Evolutionary conservation across 1,140 invertebrate genomes (phyloP), one percentile per base, ranked within the genome.

Genomic region (Octopus sinensis): DNA sequence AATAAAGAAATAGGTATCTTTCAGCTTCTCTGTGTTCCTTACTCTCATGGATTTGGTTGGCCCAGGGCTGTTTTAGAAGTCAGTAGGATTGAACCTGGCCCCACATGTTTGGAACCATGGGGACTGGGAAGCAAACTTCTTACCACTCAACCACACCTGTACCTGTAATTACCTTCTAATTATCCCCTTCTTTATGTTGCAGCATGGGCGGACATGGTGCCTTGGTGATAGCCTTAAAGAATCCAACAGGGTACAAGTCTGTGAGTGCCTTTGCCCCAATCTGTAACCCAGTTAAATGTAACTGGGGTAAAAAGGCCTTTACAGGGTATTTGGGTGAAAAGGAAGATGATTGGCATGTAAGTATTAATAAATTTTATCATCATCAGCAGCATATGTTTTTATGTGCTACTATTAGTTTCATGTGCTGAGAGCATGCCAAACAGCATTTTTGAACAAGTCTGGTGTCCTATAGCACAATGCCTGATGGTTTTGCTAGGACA

Each of bases 121-220:
- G n/a, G n/a, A n/a, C n/a, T n/a, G n/a, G n/a, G n/a, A n/a, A n/a
- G n/a, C n/a, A n/a, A n/a, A n/a, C n/a, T n/a, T n/a, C n/a, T n/a
- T n/a, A n/a, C n/a, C n/a, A n/a, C n/a, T n/a, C n/a, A n/a, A n/a
- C n/a, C n/a, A n/a, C n/a, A n/a, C n/a, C n/a, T n/a, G n/a, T n/a
- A n/a, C n/a, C n/a, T n/a, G n/a, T n/a, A n/a, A n/a, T 79, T 53
- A 23, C 30, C 6, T 81, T 30, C 62, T 17, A 80, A 0, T n/a
- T n/a, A n/a, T n/a, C n/a, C n/a, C n/a, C n/a, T 71, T 71, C 12
- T 10, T 81, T 79, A 84, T 75, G 79, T 84, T 93, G 79, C 87
- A 97, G 96, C 88, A 98, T 99, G 97, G 97, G 97, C 79, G 97
- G 98, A 80, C 97, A 98, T 92, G 98, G 98, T 53, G 98, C 98